Percentiles rank a stretch among this genome's conserved stretches.
Evolutionary conservation across 2,888 invertebrate genomes (phyloP).

Genomic region (Syrista parreyssii): DNA sequence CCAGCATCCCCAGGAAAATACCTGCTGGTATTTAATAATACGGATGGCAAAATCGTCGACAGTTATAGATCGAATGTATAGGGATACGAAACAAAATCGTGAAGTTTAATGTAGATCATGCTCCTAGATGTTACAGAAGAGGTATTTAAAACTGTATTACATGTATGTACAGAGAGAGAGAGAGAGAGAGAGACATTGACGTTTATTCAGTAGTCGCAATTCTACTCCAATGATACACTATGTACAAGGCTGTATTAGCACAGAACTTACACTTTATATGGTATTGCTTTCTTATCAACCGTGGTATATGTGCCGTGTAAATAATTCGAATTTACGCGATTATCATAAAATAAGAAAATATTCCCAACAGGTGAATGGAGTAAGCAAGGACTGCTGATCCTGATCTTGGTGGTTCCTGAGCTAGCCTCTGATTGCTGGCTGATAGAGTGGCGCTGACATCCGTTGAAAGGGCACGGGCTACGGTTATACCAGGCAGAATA

Average conservation of each 20-base stretch:
- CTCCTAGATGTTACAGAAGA: neutral
- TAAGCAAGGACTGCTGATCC: conserved; percentile 15
- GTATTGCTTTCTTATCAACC: neutral
- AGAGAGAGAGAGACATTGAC: neutral
- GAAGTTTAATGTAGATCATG: neutral
- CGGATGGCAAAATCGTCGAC: neutral
- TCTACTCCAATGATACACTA: conserved; percentile 53
- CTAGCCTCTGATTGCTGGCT: conserved; percentile 59
- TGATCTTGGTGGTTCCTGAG: conserved; percentile 55
- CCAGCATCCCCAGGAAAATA: conserved; percentile 11
- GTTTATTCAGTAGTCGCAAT: conserved; percentile 26
- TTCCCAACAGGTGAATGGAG: neutral
- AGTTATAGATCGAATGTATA: neutral
- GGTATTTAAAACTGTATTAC: neutral
- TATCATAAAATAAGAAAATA: neutral
- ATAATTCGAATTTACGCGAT: neutral
- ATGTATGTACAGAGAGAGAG: neutral
- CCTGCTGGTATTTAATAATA: too few species aligned
- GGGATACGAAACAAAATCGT: neutral
- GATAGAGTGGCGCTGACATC: conserved; percentile 52
- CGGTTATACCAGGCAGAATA: conserved; percentile 48
- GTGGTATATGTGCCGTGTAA: neutral
- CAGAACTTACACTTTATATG: neutral
- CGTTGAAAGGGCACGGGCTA: conserved; percentile 35
- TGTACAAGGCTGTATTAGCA: conserved; percentile 37